Percentiles rank a stretch among this genome's conserved stretches.
Evolutionary conservation across 2,113 vertebrate species (phyloP).

Genomic region (Cyanistes caeruleus): DNA sequence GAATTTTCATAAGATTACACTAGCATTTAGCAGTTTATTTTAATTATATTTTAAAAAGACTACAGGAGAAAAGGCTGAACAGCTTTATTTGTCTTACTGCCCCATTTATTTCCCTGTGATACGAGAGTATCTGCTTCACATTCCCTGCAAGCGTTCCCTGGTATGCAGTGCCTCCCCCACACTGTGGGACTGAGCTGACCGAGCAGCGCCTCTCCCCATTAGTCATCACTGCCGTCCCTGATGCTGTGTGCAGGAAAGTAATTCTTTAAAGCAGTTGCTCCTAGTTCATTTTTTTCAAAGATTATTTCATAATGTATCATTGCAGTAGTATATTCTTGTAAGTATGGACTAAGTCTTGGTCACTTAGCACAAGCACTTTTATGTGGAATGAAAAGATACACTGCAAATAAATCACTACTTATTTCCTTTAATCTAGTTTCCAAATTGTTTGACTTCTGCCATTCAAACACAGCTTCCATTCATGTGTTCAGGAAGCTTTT

Average conservation of each 20-base stretch:
- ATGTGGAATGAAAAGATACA: not conserved
- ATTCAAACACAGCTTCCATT: constrained; percentile 17
- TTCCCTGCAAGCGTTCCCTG: not conserved
- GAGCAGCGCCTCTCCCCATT: not conserved
- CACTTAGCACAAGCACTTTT: not conserved
- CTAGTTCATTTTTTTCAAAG: not conserved
- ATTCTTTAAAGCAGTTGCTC: not conserved
- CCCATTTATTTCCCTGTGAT: not conserved
- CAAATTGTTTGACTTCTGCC: not conserved
- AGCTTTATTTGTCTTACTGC: not conserved
- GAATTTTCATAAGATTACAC: not conserved
- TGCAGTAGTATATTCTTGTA: not conserved
- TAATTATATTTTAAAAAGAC: not conserved
- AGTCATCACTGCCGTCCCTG: not conserved
- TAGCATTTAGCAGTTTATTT: not conserved
- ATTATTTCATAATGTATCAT: not conserved
- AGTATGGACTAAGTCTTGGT: not conserved
- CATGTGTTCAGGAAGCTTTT: not conserved
- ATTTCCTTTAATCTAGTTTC: not conserved
- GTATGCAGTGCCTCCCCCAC: not conserved
- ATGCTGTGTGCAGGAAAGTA: not conserved
- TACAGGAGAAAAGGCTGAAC: not conserved
- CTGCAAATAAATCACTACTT: not conserved
- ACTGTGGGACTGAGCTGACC: not conserved
- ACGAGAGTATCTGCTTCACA: not conserved